Evolutionary conservation across 2,797 vertebrate species (phyloP).

Genomic region (Danio kyathit): DNA sequence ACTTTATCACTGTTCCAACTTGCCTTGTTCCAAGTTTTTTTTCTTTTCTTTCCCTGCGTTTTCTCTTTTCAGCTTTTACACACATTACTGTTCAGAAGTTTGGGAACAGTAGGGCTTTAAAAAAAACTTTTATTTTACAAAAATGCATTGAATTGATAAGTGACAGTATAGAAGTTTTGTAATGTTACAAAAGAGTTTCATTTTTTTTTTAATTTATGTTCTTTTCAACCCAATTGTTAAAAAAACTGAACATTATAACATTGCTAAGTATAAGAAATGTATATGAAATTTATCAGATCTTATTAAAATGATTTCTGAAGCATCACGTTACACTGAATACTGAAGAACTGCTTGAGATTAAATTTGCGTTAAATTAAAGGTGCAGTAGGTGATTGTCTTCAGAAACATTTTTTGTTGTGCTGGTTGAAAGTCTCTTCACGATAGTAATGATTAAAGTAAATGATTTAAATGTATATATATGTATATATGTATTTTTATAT

Average conservation of each 20-base stretch:
- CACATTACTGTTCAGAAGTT: background rate
- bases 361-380: too few species aligned
- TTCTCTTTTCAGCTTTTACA: background rate
- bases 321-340: background rate
- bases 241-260: background rate
- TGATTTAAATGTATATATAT: too few species aligned
- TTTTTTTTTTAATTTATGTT: background rate
- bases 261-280: background rate
- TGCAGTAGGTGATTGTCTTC: too few species aligned
- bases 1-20: conserved; percentile 67
- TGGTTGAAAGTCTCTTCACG: too few species aligned
- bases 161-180: background rate
- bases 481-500: too few species aligned
- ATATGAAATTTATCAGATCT: background rate
- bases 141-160: background rate
- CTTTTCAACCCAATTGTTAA: background rate
- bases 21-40: conserved; percentile 54
- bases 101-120: background rate
- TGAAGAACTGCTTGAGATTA: too few species aligned
- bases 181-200: background rate
- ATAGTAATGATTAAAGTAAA: too few species aligned
- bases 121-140: too few species aligned
- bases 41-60: conserved; percentile 17
- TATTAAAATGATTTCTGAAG: background rate
- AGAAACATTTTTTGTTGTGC: too few species aligned